These are phyloP conservation scores for Neopelma chrysocephalum DNA, from an alignment of 2,797 vertebrate species.

Conservation along the genomic window DNA sequence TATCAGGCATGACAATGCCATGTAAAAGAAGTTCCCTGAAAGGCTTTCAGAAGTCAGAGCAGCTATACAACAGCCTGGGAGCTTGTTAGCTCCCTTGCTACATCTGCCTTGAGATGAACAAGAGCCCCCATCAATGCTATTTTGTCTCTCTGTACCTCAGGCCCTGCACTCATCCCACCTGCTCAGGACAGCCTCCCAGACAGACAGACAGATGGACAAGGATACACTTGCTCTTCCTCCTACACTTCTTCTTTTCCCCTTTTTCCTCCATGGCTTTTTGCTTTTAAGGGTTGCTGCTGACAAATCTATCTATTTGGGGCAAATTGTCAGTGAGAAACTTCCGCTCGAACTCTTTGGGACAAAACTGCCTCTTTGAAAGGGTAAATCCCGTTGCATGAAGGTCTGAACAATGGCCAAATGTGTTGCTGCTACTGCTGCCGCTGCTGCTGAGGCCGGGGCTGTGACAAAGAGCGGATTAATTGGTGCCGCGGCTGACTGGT, in stretches of 20 bases:
- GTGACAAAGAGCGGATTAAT: conserved; percentile 99
- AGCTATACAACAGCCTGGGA: conserved; percentile 54
- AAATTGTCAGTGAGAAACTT: conserved; percentile 99
- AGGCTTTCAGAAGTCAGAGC: conserved; percentile 69
- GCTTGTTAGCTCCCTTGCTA: conserved; percentile 65
- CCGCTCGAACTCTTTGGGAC: conserved; percentile 99
- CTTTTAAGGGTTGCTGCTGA: conserved; percentile 90
- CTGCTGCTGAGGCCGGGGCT: conserved; percentile 80
- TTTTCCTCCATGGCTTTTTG: conserved; percentile 78
- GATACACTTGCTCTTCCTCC: conserved; percentile 45
- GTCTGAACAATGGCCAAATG: conserved; percentile 98
- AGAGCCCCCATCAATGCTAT: conserved; percentile 26
- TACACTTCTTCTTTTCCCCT: conserved; percentile 39
- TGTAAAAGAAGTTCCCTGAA: conserved; percentile 52
- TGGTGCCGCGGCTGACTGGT: conserved; percentile 99
- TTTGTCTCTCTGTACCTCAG: not conserved
- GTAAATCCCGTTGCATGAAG: conserved; percentile 99
- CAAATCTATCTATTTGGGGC: conserved; percentile 99
- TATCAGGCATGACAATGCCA: conserved; percentile 56
- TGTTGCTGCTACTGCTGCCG: conserved; percentile 92
- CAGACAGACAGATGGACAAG: not conserved
- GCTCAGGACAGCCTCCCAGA: not conserved
- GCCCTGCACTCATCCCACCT: not conserved
- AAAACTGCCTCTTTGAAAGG: conserved; percentile 99
- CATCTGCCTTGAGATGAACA: conserved; percentile 64